Percentiles rank a stretch among this genome's conserved stretches.
These are phyloP conservation scores for Trichogramma dendrolimi DNA, from an alignment of 2,888 invertebrate species.

Conservation along the genomic window DNA sequence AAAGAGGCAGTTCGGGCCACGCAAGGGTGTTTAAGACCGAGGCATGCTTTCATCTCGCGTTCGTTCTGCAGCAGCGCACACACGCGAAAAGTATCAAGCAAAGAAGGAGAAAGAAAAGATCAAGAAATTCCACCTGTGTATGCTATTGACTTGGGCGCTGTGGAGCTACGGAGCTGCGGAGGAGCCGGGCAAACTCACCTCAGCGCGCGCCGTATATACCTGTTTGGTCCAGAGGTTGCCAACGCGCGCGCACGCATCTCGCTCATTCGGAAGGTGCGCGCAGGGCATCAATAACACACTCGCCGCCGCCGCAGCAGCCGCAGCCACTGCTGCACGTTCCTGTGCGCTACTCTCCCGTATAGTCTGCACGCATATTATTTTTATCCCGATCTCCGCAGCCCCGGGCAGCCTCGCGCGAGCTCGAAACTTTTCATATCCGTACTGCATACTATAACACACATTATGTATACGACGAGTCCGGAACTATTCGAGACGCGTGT, in stretches of 20 bases:
- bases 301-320: conserved; percentile 21
- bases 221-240: conserved; percentile 33
- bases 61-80: conserved; percentile 22
- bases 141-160: conserved; percentile 34
- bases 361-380: no score
- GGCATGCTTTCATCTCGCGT: conserved; percentile 33
- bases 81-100: not conserved
- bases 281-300: conserved; percentile 23
- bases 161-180: not conserved
- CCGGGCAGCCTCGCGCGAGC: conserved; percentile 24
- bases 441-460: conserved; percentile 17
- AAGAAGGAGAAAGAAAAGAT: conserved; percentile 35
- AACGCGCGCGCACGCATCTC: conserved; percentile 30
- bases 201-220: conserved; percentile 9
- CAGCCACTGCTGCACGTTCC: not conserved
- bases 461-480: conserved; percentile 11
- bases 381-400: no score
- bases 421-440: conserved; percentile 31
- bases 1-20: conserved; percentile 28
- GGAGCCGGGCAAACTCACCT: no score
- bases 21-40: conserved; percentile 47
- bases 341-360: no score
- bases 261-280: conserved; percentile 1
- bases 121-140: conserved; percentile 50
- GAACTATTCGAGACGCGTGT: conserved; percentile 28